Evolutionary conservation across 2,888 invertebrate species (phyloP).

Genomic region (Coleophora flavipennella): DNA sequence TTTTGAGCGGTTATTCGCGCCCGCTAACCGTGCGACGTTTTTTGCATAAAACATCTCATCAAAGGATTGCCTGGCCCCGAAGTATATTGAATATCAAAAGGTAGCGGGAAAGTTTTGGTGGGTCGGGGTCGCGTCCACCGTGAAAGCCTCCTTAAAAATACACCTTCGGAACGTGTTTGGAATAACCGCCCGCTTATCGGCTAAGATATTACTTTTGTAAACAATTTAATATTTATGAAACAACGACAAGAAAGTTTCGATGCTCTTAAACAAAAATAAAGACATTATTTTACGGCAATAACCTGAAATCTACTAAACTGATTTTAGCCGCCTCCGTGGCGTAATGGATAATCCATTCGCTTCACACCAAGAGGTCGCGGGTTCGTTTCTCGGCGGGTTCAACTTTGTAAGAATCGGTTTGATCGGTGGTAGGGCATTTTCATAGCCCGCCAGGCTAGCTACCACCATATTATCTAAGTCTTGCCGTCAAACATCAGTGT

Average conservation of each 20-base stretch:
- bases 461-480: no score
- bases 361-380: no score
- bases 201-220: slow-evolving; percentile 24
- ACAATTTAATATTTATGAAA: slow-evolving; percentile 25
- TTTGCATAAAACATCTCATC: slow-evolving; percentile 74
- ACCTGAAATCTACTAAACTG: no score
- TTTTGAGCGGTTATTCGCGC: slow-evolving; percentile 69
- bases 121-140: slow-evolving; percentile 48
- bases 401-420: no score
- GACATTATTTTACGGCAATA: no score
- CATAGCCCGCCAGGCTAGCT: no score
- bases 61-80: slow-evolving; percentile 68
- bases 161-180: slow-evolving; percentile 62
- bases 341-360: no score
- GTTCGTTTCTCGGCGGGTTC: no score
- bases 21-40: slow-evolving; percentile 66
- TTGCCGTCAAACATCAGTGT: no score
- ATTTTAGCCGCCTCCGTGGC: no score
- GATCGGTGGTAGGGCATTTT: no score
- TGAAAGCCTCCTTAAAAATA: slow-evolving; percentile 67
- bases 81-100: slow-evolving; percentile 73
- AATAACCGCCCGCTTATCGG: slow-evolving; percentile 46
- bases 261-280: no score
- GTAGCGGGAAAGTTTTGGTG: slow-evolving; percentile 60
- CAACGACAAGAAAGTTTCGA: slow-evolving; percentile 5